Evolutionary conservation across 2,888 invertebrate species (phyloP).

Genomic region (Autographa gamma): DNA sequence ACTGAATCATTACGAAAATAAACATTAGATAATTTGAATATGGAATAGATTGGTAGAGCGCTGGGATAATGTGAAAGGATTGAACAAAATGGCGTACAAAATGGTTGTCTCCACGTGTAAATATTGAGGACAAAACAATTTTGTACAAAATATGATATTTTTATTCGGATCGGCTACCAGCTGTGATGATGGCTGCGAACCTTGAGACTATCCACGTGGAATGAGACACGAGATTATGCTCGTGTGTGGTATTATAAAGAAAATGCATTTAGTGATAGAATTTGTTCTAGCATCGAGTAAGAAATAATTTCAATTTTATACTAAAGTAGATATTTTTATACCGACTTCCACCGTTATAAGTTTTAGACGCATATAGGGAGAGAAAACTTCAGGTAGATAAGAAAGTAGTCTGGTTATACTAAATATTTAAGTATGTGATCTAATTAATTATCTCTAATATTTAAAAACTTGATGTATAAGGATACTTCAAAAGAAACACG

Average conservation of each 20-base stretch:
- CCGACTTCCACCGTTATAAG: too few species aligned
- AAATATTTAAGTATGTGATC: too few species aligned
- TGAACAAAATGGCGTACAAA: neutral
- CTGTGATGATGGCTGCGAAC: conserved; percentile 60
- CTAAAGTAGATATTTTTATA: neutral
- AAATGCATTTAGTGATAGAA: conserved; percentile 9
- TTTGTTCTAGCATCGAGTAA: neutral
- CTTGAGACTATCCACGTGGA: conserved; percentile 66
- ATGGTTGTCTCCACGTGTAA: conserved; percentile 48
- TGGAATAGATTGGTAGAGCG: neutral
- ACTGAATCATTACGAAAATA: neutral
- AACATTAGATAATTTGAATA: neutral
- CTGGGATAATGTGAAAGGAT: neutral
- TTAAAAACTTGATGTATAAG: too few species aligned
- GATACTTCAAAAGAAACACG: neutral
- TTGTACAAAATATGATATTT: conserved; percentile 37
- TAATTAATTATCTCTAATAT: too few species aligned
- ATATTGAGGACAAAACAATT: conserved; percentile 50
- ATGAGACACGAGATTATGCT: conserved; percentile 31
- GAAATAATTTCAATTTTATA: neutral
- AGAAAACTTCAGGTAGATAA: too few species aligned
- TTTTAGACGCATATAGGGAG: too few species aligned
- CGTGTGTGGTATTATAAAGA: conserved; percentile 40
- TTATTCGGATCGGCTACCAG: conserved; percentile 49
- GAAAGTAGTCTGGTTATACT: too few species aligned